These are phyloP conservation scores for Typhlichthys subterraneus DNA, from an alignment of 2,797 vertebrate genomes.

Conservation along the genomic window DNA sequence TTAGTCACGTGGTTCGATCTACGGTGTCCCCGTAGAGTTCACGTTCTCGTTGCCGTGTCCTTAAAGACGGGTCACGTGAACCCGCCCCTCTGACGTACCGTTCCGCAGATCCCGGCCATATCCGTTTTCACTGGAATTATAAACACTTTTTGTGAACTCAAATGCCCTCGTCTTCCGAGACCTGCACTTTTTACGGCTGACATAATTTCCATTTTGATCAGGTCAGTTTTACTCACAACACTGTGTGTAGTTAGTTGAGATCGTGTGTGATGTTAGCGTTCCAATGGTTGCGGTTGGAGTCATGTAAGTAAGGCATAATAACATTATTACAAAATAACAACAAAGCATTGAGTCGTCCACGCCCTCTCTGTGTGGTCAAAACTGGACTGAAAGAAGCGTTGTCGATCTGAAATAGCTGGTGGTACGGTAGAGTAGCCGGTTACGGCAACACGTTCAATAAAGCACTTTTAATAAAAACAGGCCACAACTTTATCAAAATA, in stretches of 20 bases:
- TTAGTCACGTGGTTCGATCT: too few species aligned
- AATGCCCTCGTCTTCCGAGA: slow-evolving; percentile 36
- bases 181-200: slow-evolving; percentile 55
- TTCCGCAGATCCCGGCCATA: slow-evolving; percentile 50
- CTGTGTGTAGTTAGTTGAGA: too few species aligned
- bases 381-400: too few species aligned
- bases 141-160: slow-evolving; percentile 54
- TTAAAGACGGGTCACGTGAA: slow-evolving; percentile 68
- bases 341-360: slow-evolving; percentile 16
- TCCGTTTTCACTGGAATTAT: slow-evolving; percentile 57
- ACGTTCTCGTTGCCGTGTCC: slow-evolving; percentile 50
- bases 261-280: too few species aligned
- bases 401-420: too few species aligned
- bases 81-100: slow-evolving; percentile 63
- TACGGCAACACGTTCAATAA: too few species aligned
- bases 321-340: slow-evolving; percentile 6
- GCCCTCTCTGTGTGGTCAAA: not conserved
- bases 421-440: too few species aligned
- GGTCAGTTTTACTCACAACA: slow-evolving; percentile 39
- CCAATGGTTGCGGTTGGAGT: not conserved
- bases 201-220: slow-evolving; percentile 48
- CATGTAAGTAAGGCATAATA: not conserved
- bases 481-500: too few species aligned
- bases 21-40: not conserved
- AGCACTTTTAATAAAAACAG: too few species aligned